Base-by-base conservation (phyloP, 2,113 vertebrate genomes). In the Otocyon megalotis region DNA sequence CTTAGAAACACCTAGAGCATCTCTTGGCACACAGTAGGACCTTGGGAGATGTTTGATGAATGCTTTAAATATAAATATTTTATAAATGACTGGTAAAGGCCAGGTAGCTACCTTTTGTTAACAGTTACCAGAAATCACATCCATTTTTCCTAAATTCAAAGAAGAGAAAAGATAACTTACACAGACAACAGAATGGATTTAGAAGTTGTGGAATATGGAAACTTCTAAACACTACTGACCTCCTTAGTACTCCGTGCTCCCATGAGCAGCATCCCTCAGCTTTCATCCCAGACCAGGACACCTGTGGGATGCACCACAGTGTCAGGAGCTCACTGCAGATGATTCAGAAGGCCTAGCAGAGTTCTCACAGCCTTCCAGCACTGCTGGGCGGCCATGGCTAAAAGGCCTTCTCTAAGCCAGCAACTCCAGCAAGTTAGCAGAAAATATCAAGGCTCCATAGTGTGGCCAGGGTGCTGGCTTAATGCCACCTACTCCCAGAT, bases 71-170 rank as follows among this genome's bases (percentile, higher is more conserved):
- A 88, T 30, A 82, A 93, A 65, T 53, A 65, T 19, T 93, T 90
- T 86, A 72, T 53, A 62, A 79, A 91, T 5, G 12, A 54, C 24
- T 37, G 24, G 32, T 87, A 69, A 88, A 91, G 53, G 58, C 48
- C 74, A 93, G 56, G 15, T 8, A 63, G 56, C n/a, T 80, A 32
- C 56, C n/a, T 84, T 82, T 69, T 54, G 92, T 82, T 85, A 93
- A 95, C 26, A 54, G 54, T 58, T 30, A 74, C 50, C 74, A 88
- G 13, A 50, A 84, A 93, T 67, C 50, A n/a, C 16, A 80, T 53
- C 90, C n/a, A 35, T 63, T 90, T 96, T 87, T 93, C 54, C 43
- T 54, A 58, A 94, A 56, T 97, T 94, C 62, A 67, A 90, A 81
- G 50, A 69, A 88, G 35, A 90, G 37, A 96, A 50, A 65, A 82